These are phyloP conservation scores for Philereme transversata DNA, from an alignment of 2,888 invertebrate genomes.

Conservation along the genomic window DNA sequence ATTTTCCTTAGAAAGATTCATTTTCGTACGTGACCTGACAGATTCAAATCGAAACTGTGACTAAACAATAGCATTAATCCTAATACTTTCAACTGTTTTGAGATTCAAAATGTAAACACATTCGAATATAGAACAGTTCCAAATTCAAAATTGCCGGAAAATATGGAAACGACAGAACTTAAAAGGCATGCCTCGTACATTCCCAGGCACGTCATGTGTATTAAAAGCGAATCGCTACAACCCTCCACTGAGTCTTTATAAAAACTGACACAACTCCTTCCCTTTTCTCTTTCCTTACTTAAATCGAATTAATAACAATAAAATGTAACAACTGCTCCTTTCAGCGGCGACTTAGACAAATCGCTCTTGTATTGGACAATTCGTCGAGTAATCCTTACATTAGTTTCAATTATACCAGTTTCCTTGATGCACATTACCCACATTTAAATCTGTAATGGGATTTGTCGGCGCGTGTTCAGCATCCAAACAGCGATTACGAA, in stretches of 20 bases:
- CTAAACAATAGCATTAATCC: no score
- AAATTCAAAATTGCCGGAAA: no score
- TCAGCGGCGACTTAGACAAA: conserved; percentile 76
- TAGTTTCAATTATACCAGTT: conserved; percentile 80
- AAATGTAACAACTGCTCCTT: conserved; percentile 65
- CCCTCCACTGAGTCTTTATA: background rate
- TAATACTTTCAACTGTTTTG: no score
- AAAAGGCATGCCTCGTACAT: no score
- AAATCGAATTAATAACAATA: conserved; percentile 60
- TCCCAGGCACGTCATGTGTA: background rate
- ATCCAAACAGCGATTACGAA: conserved; percentile 58
- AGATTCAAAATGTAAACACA: no score
- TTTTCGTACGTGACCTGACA: no score
- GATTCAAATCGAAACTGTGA: no score
- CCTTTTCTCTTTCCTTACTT: conserved; percentile 26
- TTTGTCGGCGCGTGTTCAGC: conserved; percentile 63
- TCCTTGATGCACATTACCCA: conserved; percentile 69
- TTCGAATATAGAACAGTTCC: no score
- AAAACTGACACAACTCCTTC: conserved; percentile 3
- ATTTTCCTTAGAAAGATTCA: no score
- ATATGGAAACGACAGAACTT: no score
- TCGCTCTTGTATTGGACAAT: conserved; percentile 81
- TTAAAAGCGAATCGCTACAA: background rate
- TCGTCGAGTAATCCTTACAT: conserved; percentile 81
- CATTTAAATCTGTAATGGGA: conserved; percentile 61